Evolutionary conservation across 1,140 invertebrate species (phyloP).

Genomic region (Sesamia nonagrioides): DNA sequence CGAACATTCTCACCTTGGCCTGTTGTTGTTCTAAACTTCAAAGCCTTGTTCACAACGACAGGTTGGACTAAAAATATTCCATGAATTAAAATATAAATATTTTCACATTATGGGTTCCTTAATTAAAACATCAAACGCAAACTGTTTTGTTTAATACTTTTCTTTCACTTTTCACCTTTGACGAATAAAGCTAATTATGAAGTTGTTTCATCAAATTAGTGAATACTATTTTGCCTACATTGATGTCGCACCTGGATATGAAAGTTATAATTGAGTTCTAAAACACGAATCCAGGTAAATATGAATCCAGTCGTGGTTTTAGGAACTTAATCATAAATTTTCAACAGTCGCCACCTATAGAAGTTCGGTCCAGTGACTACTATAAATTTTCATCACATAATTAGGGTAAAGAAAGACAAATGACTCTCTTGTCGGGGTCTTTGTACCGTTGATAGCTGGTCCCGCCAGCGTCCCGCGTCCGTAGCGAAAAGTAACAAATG

Average conservation of each 20-base stretch:
- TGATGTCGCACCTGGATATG: conserved; percentile 18
- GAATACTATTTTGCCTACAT: neutral
- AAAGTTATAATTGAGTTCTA: conserved; percentile 27
- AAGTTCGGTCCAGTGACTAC: conserved; percentile 56
- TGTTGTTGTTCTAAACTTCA: conserved; percentile 52
- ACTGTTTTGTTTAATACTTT: conserved; percentile 39
- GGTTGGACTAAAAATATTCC: conserved; percentile 20
- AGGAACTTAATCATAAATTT: conserved; percentile 49
- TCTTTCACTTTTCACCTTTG: conserved; percentile 43
- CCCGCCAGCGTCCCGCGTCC: too few species aligned
- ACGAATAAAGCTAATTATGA: conserved; percentile 7
- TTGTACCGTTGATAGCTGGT: neutral
- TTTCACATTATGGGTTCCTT: conserved; percentile 48
- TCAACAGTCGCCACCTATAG: conserved; percentile 46
- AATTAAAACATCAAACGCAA: conserved; percentile 60
- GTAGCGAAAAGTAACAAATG: too few species aligned
- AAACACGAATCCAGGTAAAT: conserved; percentile 26
- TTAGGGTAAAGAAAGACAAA: conserved; percentile 76
- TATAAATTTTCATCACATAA: conserved; percentile 79
- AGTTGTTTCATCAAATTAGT: neutral
- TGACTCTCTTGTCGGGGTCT: conserved; percentile 57
- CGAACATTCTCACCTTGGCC: neutral
- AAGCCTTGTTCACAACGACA: conserved; percentile 35
- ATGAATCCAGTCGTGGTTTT: conserved; percentile 37
- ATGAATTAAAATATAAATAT: conserved; percentile 44